A percentile compares a stretch with the other conserved stretches of the same genome.
These are phyloP conservation scores for Athene noctua DNA, from an alignment of 2,113 vertebrate species.

Conservation along the genomic window DNA sequence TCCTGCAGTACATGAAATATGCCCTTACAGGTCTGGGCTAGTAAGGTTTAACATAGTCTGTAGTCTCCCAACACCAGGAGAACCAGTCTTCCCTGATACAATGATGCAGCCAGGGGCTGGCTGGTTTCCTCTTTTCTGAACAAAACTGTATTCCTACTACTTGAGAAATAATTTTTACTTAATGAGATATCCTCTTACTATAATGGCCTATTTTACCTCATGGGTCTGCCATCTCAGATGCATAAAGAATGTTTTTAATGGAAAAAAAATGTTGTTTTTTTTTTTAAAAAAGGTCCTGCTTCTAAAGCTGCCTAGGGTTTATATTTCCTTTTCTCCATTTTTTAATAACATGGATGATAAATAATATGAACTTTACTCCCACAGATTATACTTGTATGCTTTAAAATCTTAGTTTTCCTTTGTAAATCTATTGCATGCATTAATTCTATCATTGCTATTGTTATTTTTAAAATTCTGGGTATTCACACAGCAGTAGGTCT, in stretches of 20 bases:
- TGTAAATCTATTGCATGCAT: background rate
- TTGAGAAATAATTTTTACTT: background rate
- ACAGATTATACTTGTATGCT: background rate
- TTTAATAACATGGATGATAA: background rate
- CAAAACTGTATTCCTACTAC: background rate
- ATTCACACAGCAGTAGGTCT: background rate
- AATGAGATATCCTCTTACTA: background rate
- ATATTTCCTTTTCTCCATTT: background rate
- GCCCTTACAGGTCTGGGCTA: background rate
- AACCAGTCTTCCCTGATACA: background rate
- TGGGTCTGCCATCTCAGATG: background rate
- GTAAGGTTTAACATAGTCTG: background rate
- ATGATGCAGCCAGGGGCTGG: background rate
- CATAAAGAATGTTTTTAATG: background rate
- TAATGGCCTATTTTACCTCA: background rate
- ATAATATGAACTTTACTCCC: background rate
- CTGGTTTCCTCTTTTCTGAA: background rate
- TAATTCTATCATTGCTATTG: background rate
- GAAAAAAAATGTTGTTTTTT: background rate
- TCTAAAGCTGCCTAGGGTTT: background rate
- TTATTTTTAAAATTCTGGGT: background rate
- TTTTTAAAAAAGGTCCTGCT: background rate
- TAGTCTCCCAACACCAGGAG: background rate
- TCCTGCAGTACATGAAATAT: background rate
- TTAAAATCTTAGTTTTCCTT: background rate